These are phyloP conservation scores for Carlito syrichta DNA, from an alignment of 2,113 vertebrate species.

Conservation along the genomic window DNA sequence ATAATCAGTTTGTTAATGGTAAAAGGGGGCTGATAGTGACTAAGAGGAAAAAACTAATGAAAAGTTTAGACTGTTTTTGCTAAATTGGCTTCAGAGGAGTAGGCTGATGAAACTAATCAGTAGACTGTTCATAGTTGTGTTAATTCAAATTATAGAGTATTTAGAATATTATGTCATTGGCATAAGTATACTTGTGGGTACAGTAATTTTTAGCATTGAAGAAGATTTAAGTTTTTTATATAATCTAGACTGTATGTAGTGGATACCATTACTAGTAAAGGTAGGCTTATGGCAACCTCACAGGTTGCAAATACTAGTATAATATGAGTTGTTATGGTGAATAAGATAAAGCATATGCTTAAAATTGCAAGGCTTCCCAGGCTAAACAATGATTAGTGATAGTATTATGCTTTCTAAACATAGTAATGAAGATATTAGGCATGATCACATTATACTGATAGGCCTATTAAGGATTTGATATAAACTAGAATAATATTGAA, in stretches of 20 bases:
- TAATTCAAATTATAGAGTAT: neutral
- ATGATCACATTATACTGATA: neutral
- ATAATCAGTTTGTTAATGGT: neutral
- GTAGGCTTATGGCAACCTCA: neutral
- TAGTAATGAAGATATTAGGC: neutral
- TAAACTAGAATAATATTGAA: neutral
- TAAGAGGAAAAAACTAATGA: neutral
- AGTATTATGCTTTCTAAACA: neutral
- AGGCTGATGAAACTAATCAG: neutral
- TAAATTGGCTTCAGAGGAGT: neutral
- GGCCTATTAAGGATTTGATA: neutral
- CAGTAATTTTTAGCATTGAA: constrained; percentile 65
- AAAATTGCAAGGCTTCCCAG: neutral
- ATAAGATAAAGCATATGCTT: neutral
- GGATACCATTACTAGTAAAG: constrained; percentile 11
- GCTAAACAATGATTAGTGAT: neutral
- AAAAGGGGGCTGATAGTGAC: neutral
- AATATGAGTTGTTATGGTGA: neutral
- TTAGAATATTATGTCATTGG: neutral
- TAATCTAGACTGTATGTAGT: neutral
- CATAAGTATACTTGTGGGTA: constrained; percentile 3
- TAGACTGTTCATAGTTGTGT: neutral
- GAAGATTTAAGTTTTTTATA: neutral
- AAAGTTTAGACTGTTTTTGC: neutral
- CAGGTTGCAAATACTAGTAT: constrained; percentile 40